phyloP scores from a whole-genome alignment of 1,140 invertebrate genomes.

The Scaptomyza graminum region DNA sequence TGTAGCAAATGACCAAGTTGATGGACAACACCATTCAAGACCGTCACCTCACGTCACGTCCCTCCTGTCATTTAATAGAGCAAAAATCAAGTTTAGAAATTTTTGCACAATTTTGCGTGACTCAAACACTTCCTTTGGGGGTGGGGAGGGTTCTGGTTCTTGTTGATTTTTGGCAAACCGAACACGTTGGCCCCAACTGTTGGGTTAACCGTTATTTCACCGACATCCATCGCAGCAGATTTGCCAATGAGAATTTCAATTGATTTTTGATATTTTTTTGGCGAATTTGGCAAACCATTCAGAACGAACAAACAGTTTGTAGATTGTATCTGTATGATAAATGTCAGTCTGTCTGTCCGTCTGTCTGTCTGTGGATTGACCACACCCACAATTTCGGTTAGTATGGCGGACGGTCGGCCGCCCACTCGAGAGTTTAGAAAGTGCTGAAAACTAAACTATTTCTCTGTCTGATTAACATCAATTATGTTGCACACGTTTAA shows the following conservation, averaged over 20 bases:
- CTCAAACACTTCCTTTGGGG: slow-evolving; percentile 36
- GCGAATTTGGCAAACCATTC: slow-evolving; percentile 43
- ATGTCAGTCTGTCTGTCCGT: slow-evolving; percentile 44
- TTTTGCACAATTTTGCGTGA: slow-evolving; percentile 15
- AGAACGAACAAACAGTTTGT: slow-evolving; percentile 45
- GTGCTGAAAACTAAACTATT: slow-evolving; percentile 76
- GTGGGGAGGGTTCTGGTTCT: slow-evolving; percentile 35
- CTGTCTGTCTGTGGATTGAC: background rate
- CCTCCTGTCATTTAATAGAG: slow-evolving; percentile 67
- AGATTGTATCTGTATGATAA: slow-evolving; percentile 77
- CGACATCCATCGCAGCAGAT: slow-evolving; percentile 45
- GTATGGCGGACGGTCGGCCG: slow-evolving; percentile 15
- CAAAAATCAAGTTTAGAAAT: slow-evolving; percentile 58
- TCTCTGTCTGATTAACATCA: slow-evolving; percentile 49
- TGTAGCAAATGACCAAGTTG: slow-evolving; percentile 49
- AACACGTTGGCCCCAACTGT: slow-evolving; percentile 48
- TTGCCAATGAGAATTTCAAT: slow-evolving; percentile 72
- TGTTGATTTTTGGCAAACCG: slow-evolving; percentile 55
- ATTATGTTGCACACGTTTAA: slow-evolving; percentile 75
- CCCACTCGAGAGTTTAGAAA: slow-evolving; percentile 69
- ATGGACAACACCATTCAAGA: slow-evolving; percentile 46
- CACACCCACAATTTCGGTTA: slow-evolving; percentile 39
- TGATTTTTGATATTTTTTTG: slow-evolving; percentile 28
- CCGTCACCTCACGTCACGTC: slow-evolving; percentile 59
- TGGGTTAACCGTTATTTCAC: slow-evolving; percentile 65